phyloP scores from a whole-genome alignment of 2,797 vertebrate species.

The Alfaro cultratus region DNA sequence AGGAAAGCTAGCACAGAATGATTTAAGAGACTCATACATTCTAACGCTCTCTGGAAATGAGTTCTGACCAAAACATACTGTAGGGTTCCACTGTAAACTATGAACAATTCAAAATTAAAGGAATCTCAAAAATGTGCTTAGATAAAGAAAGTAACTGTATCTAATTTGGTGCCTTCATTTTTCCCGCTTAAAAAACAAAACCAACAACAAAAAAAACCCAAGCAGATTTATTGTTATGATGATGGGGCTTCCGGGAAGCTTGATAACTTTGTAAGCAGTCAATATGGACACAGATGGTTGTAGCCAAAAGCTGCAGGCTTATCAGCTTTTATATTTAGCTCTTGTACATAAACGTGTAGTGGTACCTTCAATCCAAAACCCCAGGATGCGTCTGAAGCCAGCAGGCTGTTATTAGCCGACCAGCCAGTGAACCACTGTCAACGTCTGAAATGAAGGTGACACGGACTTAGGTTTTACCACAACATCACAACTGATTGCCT shows the following conservation, averaged over 20 bases:
- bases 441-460: conserved; percentile 59
- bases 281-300: conserved; percentile 47
- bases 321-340: conserved; percentile 66
- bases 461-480: conserved; percentile 59
- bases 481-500: conserved; percentile 25
- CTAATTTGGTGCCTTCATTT: background rate
- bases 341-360: conserved; percentile 76
- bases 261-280: conserved; percentile 58
- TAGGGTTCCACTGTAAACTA: background rate
- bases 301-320: conserved; percentile 46
- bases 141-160: background rate
- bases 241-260: conserved; percentile 18
- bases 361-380: conserved; percentile 63
- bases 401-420: conserved; percentile 59
- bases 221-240: background rate
- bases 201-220: background rate
- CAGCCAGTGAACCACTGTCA: conserved; percentile 48
- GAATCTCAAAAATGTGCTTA: background rate
- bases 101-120: background rate
- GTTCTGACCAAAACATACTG: background rate
- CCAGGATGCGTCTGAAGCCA: conserved; percentile 66
- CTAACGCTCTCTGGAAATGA: too few relatives aligned
- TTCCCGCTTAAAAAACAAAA: background rate
- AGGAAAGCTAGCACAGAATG: too few relatives aligned
- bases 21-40: too few relatives aligned